Percentiles rank a stretch among this genome's conserved stretches.
phyloP scores from a whole-genome alignment of 2,797 vertebrate species.

The Simalia tracyae region DNA sequence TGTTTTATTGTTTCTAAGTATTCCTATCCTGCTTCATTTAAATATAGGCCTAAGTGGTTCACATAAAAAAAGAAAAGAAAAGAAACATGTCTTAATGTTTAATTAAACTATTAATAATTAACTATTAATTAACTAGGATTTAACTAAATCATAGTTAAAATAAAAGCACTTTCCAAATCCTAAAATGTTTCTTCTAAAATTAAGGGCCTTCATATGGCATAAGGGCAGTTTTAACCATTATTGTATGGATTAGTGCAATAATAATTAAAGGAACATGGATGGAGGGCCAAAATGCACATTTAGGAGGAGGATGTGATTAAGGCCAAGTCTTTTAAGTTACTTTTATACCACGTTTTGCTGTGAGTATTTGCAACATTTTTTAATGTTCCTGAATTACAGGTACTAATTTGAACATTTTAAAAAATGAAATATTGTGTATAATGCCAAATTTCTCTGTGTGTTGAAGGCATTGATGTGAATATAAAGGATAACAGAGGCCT shows the following conservation, averaged over 20 bases:
- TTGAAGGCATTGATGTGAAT: conserved; percentile 88
- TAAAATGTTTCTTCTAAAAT: neutral
- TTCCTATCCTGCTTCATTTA: neutral
- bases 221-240: neutral
- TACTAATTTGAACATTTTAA: neutral
- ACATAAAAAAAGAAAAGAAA: neutral
- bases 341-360: neutral
- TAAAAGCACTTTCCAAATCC: neutral
- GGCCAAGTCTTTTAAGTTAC: neutral
- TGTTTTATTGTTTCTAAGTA: neutral
- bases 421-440: neutral
- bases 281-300: neutral
- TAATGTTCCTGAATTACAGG: neutral
- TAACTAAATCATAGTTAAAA: neutral
- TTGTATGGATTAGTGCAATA: neutral
- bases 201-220: neutral
- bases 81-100: neutral
- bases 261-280: neutral
- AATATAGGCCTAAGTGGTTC: neutral
- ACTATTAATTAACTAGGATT: no score
- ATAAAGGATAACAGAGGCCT: conserved; percentile 88
- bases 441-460: neutral
- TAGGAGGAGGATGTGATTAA: neutral
- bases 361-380: neutral
- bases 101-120: no score